Evolutionary conservation across 2,888 invertebrate genomes (phyloP).

Genomic region (Leptinotarsa juncta): DNA sequence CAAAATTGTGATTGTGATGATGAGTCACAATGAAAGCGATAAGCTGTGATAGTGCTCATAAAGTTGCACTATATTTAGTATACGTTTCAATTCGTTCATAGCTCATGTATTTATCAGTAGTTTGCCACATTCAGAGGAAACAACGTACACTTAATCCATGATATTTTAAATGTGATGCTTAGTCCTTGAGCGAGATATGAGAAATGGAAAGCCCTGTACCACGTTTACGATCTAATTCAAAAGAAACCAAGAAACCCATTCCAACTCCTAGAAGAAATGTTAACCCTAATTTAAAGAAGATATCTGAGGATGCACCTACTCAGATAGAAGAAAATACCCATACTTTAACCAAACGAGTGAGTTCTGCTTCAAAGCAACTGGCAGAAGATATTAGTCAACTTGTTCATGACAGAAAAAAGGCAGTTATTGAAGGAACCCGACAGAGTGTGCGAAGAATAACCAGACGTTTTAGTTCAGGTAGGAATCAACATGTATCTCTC

Average conservation of each 20-base stretch:
- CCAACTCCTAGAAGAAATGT: conserved; percentile 70
- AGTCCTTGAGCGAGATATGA: conserved; percentile 2
- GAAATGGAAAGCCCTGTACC: conserved; percentile 57
- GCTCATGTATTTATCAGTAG: neutral
- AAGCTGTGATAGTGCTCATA: conserved; percentile 13
- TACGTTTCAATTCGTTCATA: neutral
- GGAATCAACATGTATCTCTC: too few relatives aligned
- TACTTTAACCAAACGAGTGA: conserved; percentile 62
- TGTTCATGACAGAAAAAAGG: conserved; percentile 70
- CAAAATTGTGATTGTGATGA: conserved; percentile 8
- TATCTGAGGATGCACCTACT: conserved; percentile 26
- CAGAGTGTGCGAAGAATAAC: conserved; percentile 64
- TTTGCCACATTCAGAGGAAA: conserved; percentile 1
- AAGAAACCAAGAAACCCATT: conserved; percentile 66
- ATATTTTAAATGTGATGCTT: neutral
- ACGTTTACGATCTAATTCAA: conserved; percentile 57
- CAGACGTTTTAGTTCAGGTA: conserved; percentile 56
- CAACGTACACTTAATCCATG: neutral
- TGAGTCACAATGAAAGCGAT: conserved; percentile 14
- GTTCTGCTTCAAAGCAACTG: conserved; percentile 69
- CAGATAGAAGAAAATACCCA: conserved; percentile 41
- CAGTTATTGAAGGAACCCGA: conserved; percentile 74
- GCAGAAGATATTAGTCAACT: conserved; percentile 70
- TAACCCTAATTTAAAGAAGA: conserved; percentile 49
- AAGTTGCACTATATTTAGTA: neutral